Base-by-base conservation (phyloP, 2,888 invertebrate genomes). In the Hypomecis punctinalis region DNA sequence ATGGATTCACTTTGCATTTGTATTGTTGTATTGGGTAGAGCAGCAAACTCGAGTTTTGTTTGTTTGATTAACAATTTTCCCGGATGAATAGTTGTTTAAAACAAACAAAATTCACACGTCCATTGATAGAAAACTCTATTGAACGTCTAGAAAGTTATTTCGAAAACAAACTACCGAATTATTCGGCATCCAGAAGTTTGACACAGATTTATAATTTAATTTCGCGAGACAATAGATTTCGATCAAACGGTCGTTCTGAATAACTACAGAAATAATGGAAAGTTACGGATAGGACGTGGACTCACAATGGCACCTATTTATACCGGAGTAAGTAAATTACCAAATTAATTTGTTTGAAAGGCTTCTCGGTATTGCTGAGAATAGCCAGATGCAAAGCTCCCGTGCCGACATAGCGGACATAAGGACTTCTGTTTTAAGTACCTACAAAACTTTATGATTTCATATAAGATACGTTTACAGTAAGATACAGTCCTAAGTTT, bases 1-100 rank as follows among this genome's bases (percentile, higher is more conserved):
- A 47, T 52, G 51, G 52, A 53, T 54, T 33, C 5, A 9, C 40
- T 62, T 46, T 40, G 62, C 56, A 62, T 61, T 45, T 11, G 45
- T 39, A 56, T 51, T 51, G 48, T n/a, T 54, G 7, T 51, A 51
- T 37, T 37, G 49, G 40, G 36, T 33, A n/a, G 6, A 10, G 33
- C 9, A 10, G 13, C 6, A 23, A 40, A 1, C 6, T 37, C 10
- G 39, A 23, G 39, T 39, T 33, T 23, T 47, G 47, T 8, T 23
- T 23, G 55, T 13, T 46, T 37, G 23, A 55, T 45, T 49, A 39
- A 39, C 13, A 51, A 13, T 39, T 39, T 5, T n/a, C 11, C 6
- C 40, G 40, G 7, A 7, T 11, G 23, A 8, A 9, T 23, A 23
- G 13, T 13, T 46, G 4, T 23, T 5, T n/a, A n/a, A 42, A 23